These are phyloP conservation scores for Dicrostonyx torquatus DNA, from an alignment of 2,797 vertebrate genomes.

Conservation along the genomic window DNA sequence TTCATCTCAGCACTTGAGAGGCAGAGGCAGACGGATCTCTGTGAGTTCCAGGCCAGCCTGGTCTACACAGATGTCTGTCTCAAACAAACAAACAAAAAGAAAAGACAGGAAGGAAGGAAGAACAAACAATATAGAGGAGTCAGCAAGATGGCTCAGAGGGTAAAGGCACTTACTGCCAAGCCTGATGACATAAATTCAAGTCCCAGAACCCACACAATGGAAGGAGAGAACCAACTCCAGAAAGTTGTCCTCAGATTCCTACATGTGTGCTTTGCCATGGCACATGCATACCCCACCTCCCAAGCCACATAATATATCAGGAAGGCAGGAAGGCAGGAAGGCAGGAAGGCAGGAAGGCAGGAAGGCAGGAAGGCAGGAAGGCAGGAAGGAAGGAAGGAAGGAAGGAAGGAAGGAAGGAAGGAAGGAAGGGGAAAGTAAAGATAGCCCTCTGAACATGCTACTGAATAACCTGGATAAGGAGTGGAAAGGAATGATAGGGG, in stretches of 20 bases:
- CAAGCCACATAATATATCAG: background rate
- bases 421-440: too few relatives aligned
- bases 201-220: background rate
- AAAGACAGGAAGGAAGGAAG: too few relatives aligned
- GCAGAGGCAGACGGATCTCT: background rate
- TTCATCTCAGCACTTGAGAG: background rate
- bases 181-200: background rate
- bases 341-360: background rate
- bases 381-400: background rate
- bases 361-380: background rate
- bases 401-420: background rate
- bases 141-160: background rate
- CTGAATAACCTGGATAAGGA: slow-evolving; percentile 34
- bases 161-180: background rate
- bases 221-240: background rate
- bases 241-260: background rate
- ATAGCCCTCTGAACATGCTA: background rate
- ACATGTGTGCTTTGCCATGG: background rate
- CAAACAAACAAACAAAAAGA: too few relatives aligned
- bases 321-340: background rate
- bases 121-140: background rate
- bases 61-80: background rate
- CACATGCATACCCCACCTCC: background rate
- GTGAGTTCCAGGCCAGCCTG: background rate
- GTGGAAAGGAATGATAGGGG: background rate